Evolutionary conservation across 2,113 vertebrate species (phyloP).

Genomic region (Anhinga rufa): DNA sequence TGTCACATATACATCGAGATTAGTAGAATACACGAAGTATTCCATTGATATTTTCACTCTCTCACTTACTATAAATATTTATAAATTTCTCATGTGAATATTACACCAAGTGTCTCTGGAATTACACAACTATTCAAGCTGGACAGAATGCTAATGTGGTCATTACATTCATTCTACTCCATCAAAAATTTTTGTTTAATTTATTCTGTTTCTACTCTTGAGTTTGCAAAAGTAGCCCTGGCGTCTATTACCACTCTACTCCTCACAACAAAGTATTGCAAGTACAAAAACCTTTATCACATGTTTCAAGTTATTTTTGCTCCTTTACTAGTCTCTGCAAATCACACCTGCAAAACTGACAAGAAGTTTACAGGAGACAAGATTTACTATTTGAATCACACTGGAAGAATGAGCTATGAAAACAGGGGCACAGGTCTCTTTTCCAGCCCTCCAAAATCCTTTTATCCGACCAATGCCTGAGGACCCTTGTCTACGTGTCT

Average conservation of each 20-base stretch:
- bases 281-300: background rate
- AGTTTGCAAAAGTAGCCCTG: background rate
- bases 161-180: background rate
- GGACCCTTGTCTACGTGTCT: fast-evolving
- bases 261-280: background rate
- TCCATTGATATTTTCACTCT: background rate
- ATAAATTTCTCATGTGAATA: background rate
- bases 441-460: background rate
- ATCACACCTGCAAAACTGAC: background rate
- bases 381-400: background rate
- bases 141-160: background rate
- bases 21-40: background rate
- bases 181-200: background rate
- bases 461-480: background rate
- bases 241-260: background rate
- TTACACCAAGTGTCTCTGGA: background rate
- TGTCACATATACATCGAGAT: background rate
- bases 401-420: background rate
- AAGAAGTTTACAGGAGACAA: background rate
- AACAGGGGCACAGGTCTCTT: background rate
- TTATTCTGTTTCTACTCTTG: background rate
- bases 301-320: background rate
- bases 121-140: background rate
- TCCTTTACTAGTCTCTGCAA: background rate
- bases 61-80: background rate